A percentile compares a stretch with the other conserved stretches of the same genome.
Conservation (phyloP, 2,797 vertebrate genomes). For the Mormyrops boulengeri region DNA sequence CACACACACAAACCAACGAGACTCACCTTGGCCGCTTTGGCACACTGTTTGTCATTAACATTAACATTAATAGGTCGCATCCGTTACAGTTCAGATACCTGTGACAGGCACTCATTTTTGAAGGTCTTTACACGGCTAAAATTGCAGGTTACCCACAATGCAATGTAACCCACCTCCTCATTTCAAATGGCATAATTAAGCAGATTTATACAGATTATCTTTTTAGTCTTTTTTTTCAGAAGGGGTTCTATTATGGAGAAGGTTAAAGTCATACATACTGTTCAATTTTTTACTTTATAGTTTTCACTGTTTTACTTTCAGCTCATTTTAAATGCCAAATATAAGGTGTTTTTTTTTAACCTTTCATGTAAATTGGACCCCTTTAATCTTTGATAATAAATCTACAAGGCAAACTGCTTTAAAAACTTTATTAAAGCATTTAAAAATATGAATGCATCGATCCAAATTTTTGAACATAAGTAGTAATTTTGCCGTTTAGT, state of each 20-base stretch:
- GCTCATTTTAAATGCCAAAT: background rate
- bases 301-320: background rate
- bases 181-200: conserved; percentile 8
- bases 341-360: background rate
- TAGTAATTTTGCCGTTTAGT: background rate
- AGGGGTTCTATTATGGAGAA: background rate
- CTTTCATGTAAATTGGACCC: background rate
- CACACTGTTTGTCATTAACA: background rate
- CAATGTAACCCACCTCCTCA: background rate
- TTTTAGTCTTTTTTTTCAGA: background rate
- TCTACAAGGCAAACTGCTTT: background rate
- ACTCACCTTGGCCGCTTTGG: background rate
- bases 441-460: background rate
- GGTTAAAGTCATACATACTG: background rate
- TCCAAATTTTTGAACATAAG: background rate
- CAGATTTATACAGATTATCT: conserved; percentile 7
- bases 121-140: background rate
- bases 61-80: background rate
- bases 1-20: conserved; percentile 29
- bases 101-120: background rate
- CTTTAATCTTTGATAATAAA: background rate
- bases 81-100: background rate
- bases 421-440: background rate
- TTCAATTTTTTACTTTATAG: background rate
- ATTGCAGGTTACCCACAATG: background rate